Conservation (phyloP, 2,797 vertebrate genomes). For the Scomberomorus guttatus region DNA sequence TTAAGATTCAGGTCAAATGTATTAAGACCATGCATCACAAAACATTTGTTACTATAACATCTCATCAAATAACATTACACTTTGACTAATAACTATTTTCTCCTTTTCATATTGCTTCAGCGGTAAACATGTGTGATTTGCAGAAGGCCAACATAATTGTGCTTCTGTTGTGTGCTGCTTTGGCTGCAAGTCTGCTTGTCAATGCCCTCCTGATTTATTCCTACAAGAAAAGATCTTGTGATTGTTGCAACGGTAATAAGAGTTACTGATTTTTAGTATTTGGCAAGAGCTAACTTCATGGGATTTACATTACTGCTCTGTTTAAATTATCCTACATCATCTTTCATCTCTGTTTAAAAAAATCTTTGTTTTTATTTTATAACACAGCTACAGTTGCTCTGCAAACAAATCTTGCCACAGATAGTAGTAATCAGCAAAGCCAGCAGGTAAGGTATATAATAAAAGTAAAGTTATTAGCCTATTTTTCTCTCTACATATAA, state of each 20-base stretch:
- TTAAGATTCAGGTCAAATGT: too few relatives aligned
- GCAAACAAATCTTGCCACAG: not conserved
- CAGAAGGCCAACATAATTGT: not conserved
- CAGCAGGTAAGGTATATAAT: slow-evolving; percentile 35
- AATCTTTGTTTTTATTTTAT: not conserved
- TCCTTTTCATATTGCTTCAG: slow-evolving; percentile 2
- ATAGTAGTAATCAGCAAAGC: not conserved
- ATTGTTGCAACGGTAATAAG: slow-evolving; percentile 27
- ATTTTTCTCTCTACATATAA: not conserved
- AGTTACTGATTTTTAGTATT: too few relatives aligned
- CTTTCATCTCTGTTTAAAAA: too few relatives aligned
- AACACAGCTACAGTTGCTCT: not conserved
- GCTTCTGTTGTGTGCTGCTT: slow-evolving; percentile 12
- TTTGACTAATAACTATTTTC: not conserved
- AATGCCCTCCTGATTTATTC: slow-evolving; percentile 10
- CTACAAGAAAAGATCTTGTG: slow-evolving; percentile 1
- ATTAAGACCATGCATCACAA: too few relatives aligned
- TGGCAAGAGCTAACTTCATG: accelerated
- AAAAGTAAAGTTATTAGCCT: not conserved
- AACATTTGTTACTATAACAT: not conserved
- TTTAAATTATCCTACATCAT: not conserved
- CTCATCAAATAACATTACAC: too few relatives aligned
- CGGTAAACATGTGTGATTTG: not conserved
- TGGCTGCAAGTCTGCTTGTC: slow-evolving; percentile 33
- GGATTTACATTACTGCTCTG: not conserved